A percentile compares a stretch with the other conserved stretches of the same genome.
These are phyloP conservation scores for Bathynomus jamesi DNA, from an alignment of 1,140 invertebrate species.

Conservation along the genomic window DNA sequence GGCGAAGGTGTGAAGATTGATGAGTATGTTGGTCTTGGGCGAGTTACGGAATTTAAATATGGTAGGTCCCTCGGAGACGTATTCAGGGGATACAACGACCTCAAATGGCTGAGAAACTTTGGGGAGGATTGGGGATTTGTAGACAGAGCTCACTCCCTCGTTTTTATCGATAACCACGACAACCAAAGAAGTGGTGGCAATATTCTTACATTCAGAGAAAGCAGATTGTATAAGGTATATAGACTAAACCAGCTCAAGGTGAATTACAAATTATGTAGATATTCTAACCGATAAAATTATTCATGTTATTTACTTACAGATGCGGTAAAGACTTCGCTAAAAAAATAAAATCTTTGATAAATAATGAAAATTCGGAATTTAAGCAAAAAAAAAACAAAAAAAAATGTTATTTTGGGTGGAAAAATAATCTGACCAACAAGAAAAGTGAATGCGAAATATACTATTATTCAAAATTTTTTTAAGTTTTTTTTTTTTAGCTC, in stretches of 20 bases:
- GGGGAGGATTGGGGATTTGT: slow-evolving; percentile 41
- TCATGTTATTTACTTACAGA: background rate
- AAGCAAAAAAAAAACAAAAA: background rate
- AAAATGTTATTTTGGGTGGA: background rate
- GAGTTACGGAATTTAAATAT: slow-evolving; percentile 50
- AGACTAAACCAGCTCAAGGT: background rate
- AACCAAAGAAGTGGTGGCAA: slow-evolving; percentile 40
- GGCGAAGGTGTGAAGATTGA: slow-evolving; percentile 56
- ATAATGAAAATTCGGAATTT: background rate
- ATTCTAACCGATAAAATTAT: background rate
- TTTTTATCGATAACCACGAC: slow-evolving; percentile 44
- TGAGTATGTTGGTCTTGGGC: slow-evolving; percentile 54
- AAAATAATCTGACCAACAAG: too few relatives aligned
- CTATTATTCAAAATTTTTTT: background rate
- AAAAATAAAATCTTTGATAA: background rate
- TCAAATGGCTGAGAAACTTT: slow-evolving; percentile 35
- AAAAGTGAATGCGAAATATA: too few relatives aligned
- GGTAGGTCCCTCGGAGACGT: slow-evolving; percentile 44
- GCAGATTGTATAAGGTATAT: slow-evolving; percentile 44
- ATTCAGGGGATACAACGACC: slow-evolving; percentile 43
- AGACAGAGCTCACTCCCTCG: slow-evolving; percentile 37
- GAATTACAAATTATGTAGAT: background rate
- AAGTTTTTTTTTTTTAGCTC: background rate
- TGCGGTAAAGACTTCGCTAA: background rate
- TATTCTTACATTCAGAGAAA: slow-evolving; percentile 41